phyloP scores from a whole-genome alignment of 2,888 invertebrate species.

The Ophioninae sp. region DNA sequence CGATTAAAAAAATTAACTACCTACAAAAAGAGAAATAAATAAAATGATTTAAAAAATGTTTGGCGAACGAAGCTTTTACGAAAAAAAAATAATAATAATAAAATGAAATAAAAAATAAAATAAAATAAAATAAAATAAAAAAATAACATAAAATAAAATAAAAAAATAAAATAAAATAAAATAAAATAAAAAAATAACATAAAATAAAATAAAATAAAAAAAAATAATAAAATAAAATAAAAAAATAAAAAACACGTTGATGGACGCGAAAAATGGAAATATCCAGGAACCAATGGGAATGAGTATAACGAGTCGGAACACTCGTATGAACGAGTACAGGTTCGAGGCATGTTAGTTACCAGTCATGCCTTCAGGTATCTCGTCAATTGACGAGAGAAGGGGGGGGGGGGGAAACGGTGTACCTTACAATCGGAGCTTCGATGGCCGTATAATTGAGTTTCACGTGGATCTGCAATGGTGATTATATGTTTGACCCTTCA shows the following conservation, averaged over 20 bases:
- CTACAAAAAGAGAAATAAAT: too few relatives aligned
- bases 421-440: constrained; percentile 65
- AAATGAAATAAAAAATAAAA: too few relatives aligned
- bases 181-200: too few relatives aligned
- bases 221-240: too few relatives aligned
- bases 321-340: constrained; percentile 18
- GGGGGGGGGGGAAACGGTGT: constrained; percentile 41
- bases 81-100: too few relatives aligned
- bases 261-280: constrained; percentile 46
- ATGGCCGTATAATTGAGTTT: constrained; percentile 66
- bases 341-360: constrained; percentile 51
- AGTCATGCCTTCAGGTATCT: constrained; percentile 26
- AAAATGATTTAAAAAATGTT: too few relatives aligned
- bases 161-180: too few relatives aligned
- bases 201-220: too few relatives aligned
- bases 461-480: constrained; percentile 65
- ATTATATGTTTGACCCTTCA: constrained; percentile 64
- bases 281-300: constrained; percentile 45
- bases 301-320: constrained; percentile 61
- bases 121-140: too few relatives aligned
- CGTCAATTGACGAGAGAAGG: background rate
- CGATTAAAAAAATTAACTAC: too few relatives aligned
- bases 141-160: too few relatives aligned
- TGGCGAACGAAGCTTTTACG: too few relatives aligned
- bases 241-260: background rate